Conservation (phyloP, 2,113 vertebrate genomes). For the Lagopus leucura region DNA sequence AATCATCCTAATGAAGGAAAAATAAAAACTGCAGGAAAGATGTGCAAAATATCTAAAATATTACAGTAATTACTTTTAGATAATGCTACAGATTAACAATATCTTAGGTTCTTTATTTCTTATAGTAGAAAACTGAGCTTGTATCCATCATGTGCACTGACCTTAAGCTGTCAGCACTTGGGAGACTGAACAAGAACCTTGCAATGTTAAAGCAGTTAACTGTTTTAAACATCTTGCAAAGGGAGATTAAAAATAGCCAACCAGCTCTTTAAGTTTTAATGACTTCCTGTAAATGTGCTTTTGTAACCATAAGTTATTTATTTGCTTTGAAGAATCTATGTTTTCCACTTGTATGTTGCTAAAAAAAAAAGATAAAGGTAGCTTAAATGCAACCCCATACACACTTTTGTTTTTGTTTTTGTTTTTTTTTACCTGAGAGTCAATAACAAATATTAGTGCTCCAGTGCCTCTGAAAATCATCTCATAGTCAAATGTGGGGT, state of each 20-base stretch:
- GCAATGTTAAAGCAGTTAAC: background rate
- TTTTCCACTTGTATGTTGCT: background rate
- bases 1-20: conserved; percentile 85
- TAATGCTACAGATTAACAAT: background rate
- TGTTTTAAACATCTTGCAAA: background rate
- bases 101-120: background rate
- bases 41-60: background rate
- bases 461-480: conserved; percentile 96
- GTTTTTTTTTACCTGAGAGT: conserved; percentile 86
- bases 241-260: conserved; percentile 3
- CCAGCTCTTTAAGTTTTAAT: background rate
- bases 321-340: background rate
- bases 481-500: conserved; percentile 93
- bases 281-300: background rate
- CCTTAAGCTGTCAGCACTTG: background rate
- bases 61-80: background rate
- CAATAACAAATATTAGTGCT: conserved; percentile 93
- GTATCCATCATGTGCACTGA: background rate
- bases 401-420: background rate
- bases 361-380: background rate
- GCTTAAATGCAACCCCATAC: background rate
- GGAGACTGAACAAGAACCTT: background rate
- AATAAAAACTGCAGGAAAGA: background rate
- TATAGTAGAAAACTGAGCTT: background rate
- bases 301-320: background rate